phyloP scores from a whole-genome alignment of 92 coral and sea anemone species.

The Palythoa grandis region DNA sequence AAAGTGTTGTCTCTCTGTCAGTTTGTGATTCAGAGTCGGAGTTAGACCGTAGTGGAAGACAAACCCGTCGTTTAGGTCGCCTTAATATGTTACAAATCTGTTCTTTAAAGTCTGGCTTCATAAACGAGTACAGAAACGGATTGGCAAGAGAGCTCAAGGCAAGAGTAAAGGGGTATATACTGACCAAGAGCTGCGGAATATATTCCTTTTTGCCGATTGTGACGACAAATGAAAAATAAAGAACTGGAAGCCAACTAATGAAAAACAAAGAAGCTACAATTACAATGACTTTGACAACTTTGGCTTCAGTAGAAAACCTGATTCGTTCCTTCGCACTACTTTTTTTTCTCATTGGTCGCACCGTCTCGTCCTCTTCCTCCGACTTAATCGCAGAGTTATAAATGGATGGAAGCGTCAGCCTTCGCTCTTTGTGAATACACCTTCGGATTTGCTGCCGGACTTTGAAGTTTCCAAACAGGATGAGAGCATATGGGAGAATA shows the following conservation, averaged over 20 bases:
- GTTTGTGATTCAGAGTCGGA: slow-evolving; percentile 33
- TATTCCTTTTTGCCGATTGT: slow-evolving; percentile 32
- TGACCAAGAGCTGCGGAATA: slow-evolving; percentile 56
- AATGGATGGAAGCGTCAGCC: slow-evolving; percentile 20
- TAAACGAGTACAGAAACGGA: slow-evolving; percentile 79
- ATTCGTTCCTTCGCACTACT: neutral
- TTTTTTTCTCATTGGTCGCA: neutral
- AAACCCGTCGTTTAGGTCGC: slow-evolving; percentile 20
- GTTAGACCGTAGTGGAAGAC: neutral
- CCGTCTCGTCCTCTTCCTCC: neutral
- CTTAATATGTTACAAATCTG: slow-evolving; percentile 62
- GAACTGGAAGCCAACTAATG: slow-evolving; percentile 76
- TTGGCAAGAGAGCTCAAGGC: slow-evolving; percentile 76
- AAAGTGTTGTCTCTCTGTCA: slow-evolving; percentile 29
- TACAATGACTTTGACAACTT: slow-evolving; percentile 80
- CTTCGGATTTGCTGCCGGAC: slow-evolving; percentile 74
- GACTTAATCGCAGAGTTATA: neutral
- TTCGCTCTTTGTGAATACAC: slow-evolving; percentile 45
- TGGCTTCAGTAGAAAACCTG: slow-evolving; percentile 74
- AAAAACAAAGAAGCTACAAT: slow-evolving; percentile 78
- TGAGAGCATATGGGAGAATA: slow-evolving; percentile 63
- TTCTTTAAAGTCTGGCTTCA: slow-evolving; percentile 84
- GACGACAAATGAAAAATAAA: slow-evolving; percentile 59
- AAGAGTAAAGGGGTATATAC: slow-evolving; percentile 76
- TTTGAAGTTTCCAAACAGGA: slow-evolving; percentile 63